Evolutionary conservation across 1,140 invertebrate species (phyloP).

Genomic region (Ectropis grisescens): DNA sequence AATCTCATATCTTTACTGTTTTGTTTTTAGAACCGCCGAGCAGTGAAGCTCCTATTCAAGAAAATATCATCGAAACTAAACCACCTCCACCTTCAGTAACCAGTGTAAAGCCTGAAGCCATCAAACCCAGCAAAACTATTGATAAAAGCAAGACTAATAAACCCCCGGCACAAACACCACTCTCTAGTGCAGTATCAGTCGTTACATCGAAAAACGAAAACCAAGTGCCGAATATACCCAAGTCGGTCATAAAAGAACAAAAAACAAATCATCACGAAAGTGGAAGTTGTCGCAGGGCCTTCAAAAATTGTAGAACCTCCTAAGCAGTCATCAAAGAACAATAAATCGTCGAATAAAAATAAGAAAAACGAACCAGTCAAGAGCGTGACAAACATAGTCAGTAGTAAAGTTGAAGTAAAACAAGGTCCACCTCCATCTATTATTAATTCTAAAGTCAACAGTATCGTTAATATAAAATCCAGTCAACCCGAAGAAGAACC

Average conservation of each 20-base stretch:
- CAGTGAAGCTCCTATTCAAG: slow-evolving; percentile 54
- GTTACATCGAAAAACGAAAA: slow-evolving; percentile 64
- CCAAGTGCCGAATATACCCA: slow-evolving; percentile 48
- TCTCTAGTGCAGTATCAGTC: slow-evolving; percentile 61
- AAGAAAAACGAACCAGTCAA: slow-evolving; percentile 44
- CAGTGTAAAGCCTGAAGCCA: slow-evolving; percentile 60
- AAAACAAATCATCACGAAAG: slow-evolving; percentile 71
- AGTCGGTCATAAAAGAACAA: slow-evolving; percentile 52
- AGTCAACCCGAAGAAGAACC: slow-evolving; percentile 59
- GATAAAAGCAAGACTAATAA: slow-evolving; percentile 57
- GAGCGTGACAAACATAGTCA: slow-evolving; percentile 41
- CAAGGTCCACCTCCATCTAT: slow-evolving; percentile 38
- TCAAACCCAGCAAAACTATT: slow-evolving; percentile 72
- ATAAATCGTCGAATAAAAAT: slow-evolving; percentile 34
- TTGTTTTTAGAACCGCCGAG: slow-evolving; percentile 51
- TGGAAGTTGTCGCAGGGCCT: slow-evolving; percentile 69
- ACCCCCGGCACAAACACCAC: slow-evolving; percentile 28
- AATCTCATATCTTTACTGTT: no score
- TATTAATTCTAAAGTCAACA: slow-evolving; percentile 53
- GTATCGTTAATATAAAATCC: slow-evolving; percentile 67
- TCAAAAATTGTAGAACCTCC: slow-evolving; percentile 56
- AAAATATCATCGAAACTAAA: slow-evolving; percentile 71
- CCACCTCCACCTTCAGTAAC: slow-evolving; percentile 54
- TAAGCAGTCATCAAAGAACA: slow-evolving; percentile 36
- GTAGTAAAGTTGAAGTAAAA: slow-evolving; percentile 69